Evolutionary conservation across 2,888 invertebrate genomes (phyloP).

Genomic region (Acrobeloides nanus): DNA sequence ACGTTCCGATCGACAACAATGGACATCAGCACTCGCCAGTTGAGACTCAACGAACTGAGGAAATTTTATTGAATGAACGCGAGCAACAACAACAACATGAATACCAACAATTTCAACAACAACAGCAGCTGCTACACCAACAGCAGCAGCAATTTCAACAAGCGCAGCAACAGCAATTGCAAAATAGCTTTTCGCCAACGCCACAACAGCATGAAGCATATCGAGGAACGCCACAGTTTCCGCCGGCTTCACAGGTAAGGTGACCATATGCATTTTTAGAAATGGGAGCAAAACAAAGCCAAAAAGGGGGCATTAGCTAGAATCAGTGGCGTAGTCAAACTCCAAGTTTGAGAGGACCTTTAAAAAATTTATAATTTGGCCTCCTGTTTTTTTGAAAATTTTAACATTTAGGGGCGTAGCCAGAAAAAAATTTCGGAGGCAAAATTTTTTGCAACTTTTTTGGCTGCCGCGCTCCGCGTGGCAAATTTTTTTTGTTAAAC

Average conservation of each 20-base stretch:
- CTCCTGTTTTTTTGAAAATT: too few species aligned
- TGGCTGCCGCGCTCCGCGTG: too few species aligned
- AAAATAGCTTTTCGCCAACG: constrained; percentile 24
- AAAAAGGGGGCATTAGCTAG: too few species aligned
- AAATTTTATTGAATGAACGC: not conserved
- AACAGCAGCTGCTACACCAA: constrained; percentile 4
- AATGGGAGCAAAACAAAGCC: constrained; percentile 1
- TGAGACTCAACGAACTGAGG: not conserved
- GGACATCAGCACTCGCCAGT: not conserved
- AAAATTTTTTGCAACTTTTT: too few species aligned
- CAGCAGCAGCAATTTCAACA: not conserved
- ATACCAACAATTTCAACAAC: not conserved
- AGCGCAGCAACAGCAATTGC: constrained; percentile 6
- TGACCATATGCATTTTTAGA: too few species aligned
- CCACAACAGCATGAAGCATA: constrained; percentile 8
- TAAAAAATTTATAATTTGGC: too few species aligned
- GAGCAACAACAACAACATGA: not conserved
- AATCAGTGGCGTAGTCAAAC: too few species aligned
- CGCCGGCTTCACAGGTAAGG: constrained; percentile 6
- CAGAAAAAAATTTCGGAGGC: too few species aligned
- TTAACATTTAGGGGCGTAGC: too few species aligned
- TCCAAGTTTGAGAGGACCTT: too few species aligned
- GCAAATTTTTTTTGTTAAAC: too few species aligned
- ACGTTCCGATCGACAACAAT: not conserved
- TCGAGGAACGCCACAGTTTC: not conserved